Evolutionary conservation across 2,888 invertebrate species (phyloP), one percentile per base, ranked within the genome.

Genomic region (Plusia festucae): DNA sequence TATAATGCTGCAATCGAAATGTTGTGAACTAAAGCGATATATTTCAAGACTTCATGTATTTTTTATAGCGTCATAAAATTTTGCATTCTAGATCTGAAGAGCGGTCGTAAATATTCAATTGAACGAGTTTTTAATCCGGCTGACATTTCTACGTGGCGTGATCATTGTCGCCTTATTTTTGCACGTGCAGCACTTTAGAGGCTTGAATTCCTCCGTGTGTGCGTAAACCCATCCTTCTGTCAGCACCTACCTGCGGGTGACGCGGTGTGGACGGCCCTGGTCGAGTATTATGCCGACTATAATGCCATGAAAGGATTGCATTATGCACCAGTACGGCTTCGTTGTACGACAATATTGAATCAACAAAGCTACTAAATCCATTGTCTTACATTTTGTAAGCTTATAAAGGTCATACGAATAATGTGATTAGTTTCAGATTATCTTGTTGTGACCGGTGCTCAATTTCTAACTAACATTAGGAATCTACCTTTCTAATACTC

Each of bases 241-340:
- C 79, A 62, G 76, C 66, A 70, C n/a, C n/a, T n/a, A n/a, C n/a
- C n/a, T n/a, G n/a, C 76, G 75, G 71, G 52, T 78, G 49, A 69
- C 76, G 90, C 53, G 74, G n/a, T n/a, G n/a, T n/a, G n/a, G 49
- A 71, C 79, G 92, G 73, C 91, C 92, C 79, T 91, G 90, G 81
- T 73, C 74, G 71, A 74, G 85, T 76, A 88, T 90, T 90, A 91
- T 72, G 74, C 79, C 82, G 79, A 79, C 82, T 80, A 82, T 88
- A 88, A 86, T 88, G 78, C 85, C 84, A 83, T 90, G 90, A 90
- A 92, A 88, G 91, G 90, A 91, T 92, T 91, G 90, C 83, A 83
- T 86, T 85, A 82, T 85, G 86, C 83, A 85, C 73, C 76, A 79
- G 70, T 85, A 82, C 73, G 91, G 88, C 82, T 92, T 92, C 91